Base-by-base conservation (phyloP, 1,140 invertebrate species). In the Babylonia areolata region DNA sequence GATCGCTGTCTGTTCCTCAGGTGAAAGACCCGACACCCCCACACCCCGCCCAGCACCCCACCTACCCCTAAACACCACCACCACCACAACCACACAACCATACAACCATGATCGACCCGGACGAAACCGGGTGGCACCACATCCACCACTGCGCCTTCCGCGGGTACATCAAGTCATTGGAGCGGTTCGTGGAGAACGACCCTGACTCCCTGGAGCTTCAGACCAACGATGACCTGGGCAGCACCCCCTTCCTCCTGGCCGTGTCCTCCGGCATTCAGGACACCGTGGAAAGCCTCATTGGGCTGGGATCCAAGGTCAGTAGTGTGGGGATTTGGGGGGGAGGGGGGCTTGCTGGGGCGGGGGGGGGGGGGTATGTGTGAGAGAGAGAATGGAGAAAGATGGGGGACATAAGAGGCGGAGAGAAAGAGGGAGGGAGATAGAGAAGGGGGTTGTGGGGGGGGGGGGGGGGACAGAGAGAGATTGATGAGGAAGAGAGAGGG, bases 201-300 rank as follows among this genome's bases (percentile, higher is more conserved):
- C 88, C 82, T 0, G 88, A 88, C 28, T 89, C 91, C 33, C 85
- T 94, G 64, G 93, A 94, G 79, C 88, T 93, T n/a, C 91, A 93
- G 87, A 94, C 94, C 0, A 87, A 83, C 31, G 94, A 94, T 88
- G 92, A 91, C 23, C 86, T 90, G 6, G 75, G 89, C 54, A 90
- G 91, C 69, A 94, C 94, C 5, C 94, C 94, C 23, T 91, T 94
- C 75, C 83, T 94, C 54, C 89, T 94, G 86, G 93, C 94, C 6
- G 91, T 94, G 15, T 88, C 89, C 46, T 91, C 90, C 15, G 92
- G 92, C 15, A 91, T 92, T 75, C 83, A 92, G 9, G 93, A 94
- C 23, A 91, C 91, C 37, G 90, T 94, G 28, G 85, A 87, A 23
- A 91, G 89, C 64, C 87, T 94, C n/a, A 88, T 94, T 3, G 73